These are phyloP conservation scores for Pseudochirops corinnae DNA, from an alignment of 2,797 vertebrate genomes.

Conservation along the genomic window DNA sequence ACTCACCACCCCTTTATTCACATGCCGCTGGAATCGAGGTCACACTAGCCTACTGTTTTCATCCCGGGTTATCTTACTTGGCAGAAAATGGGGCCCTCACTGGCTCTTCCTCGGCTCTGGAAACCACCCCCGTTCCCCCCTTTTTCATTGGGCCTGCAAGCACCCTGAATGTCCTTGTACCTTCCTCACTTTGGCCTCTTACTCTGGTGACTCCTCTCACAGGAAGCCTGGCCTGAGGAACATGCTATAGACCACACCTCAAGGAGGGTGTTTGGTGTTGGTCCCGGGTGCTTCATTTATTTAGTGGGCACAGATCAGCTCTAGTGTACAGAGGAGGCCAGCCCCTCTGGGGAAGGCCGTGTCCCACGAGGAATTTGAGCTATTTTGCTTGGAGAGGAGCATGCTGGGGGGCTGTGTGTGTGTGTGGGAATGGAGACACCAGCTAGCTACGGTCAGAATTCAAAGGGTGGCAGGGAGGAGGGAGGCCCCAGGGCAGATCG, in stretches of 20 bases:
- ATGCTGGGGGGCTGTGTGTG: neutral
- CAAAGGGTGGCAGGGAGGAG: neutral
- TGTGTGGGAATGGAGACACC: neutral
- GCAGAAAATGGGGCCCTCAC: neutral
- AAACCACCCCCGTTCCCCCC: neutral
- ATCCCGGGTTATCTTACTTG: neutral
- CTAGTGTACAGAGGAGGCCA: neutral
- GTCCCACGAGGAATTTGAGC: neutral
- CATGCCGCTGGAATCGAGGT: neutral
- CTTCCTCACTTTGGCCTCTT: neutral
- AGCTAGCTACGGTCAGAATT: neutral
- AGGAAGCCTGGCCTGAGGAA: neutral
- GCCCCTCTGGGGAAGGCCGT: rapidly evolving
- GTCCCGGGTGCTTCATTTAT: too few relatives aligned
- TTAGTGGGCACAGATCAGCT: neutral
- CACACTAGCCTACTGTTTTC: neutral
- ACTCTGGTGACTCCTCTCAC: neutral
- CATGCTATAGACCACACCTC: neutral
- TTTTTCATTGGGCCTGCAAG: neutral
- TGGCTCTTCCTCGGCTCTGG: too few relatives aligned
- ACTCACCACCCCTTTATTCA: neutral
- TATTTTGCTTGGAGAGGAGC: neutral
- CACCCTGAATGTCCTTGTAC: neutral
- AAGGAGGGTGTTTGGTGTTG: too few relatives aligned
- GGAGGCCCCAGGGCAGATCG: neutral